Evolutionary conservation across 2,888 invertebrate species (phyloP).

Genomic region (Xestia sexstrigata): DNA sequence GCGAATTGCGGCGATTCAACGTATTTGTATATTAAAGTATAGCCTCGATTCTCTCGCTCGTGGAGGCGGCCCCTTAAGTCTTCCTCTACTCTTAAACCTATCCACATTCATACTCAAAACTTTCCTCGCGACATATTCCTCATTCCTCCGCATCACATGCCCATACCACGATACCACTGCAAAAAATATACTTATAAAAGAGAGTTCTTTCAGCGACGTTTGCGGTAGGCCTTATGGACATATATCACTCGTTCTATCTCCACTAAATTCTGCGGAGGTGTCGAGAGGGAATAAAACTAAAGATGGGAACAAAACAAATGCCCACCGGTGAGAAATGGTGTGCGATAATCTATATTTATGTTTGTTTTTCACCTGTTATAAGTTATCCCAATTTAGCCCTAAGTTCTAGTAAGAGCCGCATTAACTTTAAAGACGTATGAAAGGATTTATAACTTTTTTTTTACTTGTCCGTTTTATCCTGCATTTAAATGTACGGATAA

Average conservation of each 20-base stretch:
- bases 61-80: too few species aligned
- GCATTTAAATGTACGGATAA: not conserved
- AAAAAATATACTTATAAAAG: conserved; percentile 5
- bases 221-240: conserved; percentile 12
- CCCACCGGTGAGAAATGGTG: conserved; percentile 30
- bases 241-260: conserved; percentile 51
- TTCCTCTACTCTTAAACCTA: too few species aligned
- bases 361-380: conserved; percentile 10
- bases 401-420: not conserved
- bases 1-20: too few species aligned
- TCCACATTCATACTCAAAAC: too few species aligned
- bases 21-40: too few species aligned
- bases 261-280: conserved; percentile 55
- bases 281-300: conserved; percentile 59
- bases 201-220: conserved; percentile 40
- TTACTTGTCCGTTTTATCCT: not conserved
- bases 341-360: conserved; percentile 39
- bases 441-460: not conserved
- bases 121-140: too few species aligned
- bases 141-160: too few species aligned
- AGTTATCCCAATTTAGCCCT: not conserved
- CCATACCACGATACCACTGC: not conserved
- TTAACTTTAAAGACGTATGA: not conserved
- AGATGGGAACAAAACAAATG: conserved; percentile 51
- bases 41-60: too few species aligned